Conservation (phyloP, 2,888 invertebrate genomes). For the Lithophane leautieri region DNA sequence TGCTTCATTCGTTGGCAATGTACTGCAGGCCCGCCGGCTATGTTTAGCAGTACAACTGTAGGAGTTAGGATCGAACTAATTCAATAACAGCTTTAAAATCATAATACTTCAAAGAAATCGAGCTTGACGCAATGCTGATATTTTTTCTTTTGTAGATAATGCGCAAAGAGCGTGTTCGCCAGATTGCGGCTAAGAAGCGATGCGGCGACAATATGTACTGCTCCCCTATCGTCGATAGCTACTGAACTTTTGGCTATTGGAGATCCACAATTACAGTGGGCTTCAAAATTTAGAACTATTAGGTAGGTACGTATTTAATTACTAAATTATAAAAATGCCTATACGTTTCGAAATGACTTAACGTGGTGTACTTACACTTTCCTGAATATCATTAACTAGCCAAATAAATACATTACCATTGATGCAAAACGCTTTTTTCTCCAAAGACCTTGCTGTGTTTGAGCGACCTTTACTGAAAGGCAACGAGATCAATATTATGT, state of each 20-base stretch:
- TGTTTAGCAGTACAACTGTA: not conserved
- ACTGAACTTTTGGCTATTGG: constrained; percentile 38
- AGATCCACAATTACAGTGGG: not conserved
- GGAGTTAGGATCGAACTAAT: not conserved
- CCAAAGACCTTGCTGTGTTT: constrained; percentile 67
- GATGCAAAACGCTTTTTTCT: constrained; percentile 66
- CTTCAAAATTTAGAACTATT: not conserved
- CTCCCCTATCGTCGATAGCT: constrained; percentile 90
- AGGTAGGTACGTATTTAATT: not conserved
- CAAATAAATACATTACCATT: constrained; percentile 72
- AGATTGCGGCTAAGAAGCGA: constrained; percentile 91
- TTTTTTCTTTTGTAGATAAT: constrained; percentile 61
- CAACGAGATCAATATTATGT: constrained; percentile 62
- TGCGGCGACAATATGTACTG: constrained; percentile 89
- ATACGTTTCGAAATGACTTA: constrained; percentile 8
- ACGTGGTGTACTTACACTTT: constrained; percentile 28
- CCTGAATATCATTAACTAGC: constrained; percentile 60
- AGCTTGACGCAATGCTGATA: not conserved
- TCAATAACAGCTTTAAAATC: not conserved
- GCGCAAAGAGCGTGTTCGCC: constrained; percentile 90
- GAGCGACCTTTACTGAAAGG: constrained; percentile 72
- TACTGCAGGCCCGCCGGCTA: not conserved
- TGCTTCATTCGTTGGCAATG: not conserved
- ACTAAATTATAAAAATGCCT: not conserved
- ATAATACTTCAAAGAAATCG: not conserved